Evolutionary conservation across 2,797 vertebrate genomes (phyloP).

Genomic region (Alcedo quadribrachys): DNA sequence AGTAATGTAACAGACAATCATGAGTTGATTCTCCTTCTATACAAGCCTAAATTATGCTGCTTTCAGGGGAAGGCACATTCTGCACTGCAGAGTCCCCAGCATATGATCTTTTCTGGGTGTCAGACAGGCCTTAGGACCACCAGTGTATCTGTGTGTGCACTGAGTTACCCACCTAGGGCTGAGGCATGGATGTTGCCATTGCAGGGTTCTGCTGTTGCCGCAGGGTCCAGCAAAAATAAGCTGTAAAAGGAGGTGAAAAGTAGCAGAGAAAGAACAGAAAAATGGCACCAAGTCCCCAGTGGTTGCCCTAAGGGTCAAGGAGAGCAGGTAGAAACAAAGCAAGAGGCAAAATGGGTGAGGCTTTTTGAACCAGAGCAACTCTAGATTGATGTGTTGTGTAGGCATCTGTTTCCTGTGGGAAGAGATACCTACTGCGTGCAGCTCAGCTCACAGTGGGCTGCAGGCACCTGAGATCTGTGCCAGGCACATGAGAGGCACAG

Average conservation of each 20-base stretch:
- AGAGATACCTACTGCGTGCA: not conserved
- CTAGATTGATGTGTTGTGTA: not conserved
- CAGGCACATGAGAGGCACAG: slow-evolving; percentile 2
- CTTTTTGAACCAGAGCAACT: not conserved
- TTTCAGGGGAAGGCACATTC: not conserved
- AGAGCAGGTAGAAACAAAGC: not conserved
- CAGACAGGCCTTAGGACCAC: not conserved
- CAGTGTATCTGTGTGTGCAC: not conserved
- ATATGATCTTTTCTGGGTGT: not conserved
- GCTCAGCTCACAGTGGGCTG: not conserved
- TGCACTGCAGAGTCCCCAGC: not conserved
- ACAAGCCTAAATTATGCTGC: not conserved
- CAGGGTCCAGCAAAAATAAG: not conserved
- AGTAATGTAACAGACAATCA: not conserved
- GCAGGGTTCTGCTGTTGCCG: not conserved
- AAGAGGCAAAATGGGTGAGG: not conserved
- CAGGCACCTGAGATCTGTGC: not conserved
- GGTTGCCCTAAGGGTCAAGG: not conserved
- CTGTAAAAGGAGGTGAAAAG: not conserved
- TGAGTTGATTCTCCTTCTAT: not conserved
- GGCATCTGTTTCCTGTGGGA: not conserved
- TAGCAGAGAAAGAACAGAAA: not conserved
- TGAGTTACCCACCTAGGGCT: rapidly evolving
- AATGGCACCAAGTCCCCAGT: not conserved
- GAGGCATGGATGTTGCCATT: not conserved